Evolutionary conservation across 53 echinoderm and acorn worm species (phyloP).

Genomic region (Arbacia lixula): DNA sequence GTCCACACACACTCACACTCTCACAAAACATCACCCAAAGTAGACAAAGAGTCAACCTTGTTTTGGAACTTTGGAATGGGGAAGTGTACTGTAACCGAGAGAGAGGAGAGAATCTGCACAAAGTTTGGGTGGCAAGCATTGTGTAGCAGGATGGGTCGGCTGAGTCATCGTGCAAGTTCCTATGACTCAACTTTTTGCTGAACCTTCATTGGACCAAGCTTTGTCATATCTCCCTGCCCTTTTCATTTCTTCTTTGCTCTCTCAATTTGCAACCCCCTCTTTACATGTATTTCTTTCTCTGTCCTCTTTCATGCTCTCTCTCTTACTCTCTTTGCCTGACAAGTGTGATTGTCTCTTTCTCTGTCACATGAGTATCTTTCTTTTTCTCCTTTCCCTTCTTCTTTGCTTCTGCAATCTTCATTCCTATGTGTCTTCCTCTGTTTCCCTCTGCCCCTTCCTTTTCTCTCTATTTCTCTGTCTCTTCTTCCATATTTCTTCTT

Average conservation of each 20-base stretch:
- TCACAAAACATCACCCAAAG: too few relatives aligned
- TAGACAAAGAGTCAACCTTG: too few relatives aligned
- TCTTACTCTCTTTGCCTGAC: too few relatives aligned
- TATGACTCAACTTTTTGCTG: constrained; percentile 42
- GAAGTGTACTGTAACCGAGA: too few relatives aligned
- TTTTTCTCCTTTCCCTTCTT: not conserved
- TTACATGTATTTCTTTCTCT: not conserved
- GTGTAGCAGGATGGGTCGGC: constrained; percentile 4
- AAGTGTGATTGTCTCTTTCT: too few relatives aligned
- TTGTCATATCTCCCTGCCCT: not conserved
- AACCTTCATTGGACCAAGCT: constrained; percentile 15
- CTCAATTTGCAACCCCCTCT: not conserved
- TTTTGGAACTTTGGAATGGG: too few relatives aligned
- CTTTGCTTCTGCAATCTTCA: not conserved
- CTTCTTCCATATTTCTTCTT: not conserved
- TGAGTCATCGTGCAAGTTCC: constrained; percentile 42
- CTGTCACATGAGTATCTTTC: too few relatives aligned
- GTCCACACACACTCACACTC: too few relatives aligned
- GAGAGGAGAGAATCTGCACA: not conserved
- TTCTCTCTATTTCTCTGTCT: not conserved
- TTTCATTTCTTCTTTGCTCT: not conserved
- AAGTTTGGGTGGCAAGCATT: not conserved
- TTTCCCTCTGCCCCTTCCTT: not conserved
- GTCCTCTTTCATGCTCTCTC: too few relatives aligned
- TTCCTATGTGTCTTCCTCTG: not conserved